These are phyloP conservation scores for Ciconia maguari DNA, from an alignment of 2,113 vertebrate genomes.

Conservation along the genomic window DNA sequence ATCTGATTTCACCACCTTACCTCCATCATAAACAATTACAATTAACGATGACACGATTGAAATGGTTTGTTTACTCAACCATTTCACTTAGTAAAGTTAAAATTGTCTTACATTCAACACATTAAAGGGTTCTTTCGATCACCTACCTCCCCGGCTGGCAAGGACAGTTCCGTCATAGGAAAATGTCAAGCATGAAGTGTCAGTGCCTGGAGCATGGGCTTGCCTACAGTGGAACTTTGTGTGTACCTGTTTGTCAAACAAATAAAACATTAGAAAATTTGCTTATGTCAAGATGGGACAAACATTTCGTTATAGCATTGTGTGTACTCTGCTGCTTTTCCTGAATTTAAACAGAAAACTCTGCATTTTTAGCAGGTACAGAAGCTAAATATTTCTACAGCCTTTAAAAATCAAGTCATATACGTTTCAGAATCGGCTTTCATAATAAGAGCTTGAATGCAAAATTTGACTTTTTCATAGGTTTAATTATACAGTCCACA, in stretches of 20 bases:
- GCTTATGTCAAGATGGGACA: not conserved
- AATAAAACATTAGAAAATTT: conserved; percentile 5
- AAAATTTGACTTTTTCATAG: not conserved
- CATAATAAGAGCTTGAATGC: not conserved
- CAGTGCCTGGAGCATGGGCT: conserved; percentile 86
- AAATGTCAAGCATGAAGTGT: conserved; percentile 89
- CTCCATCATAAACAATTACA: not conserved
- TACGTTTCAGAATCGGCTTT: not conserved
- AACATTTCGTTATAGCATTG: not conserved
- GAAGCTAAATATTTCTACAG: not conserved
- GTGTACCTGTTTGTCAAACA: conserved; percentile 83
- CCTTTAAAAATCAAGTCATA: not conserved
- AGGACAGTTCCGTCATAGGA: conserved; percentile 90
- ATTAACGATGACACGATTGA: not conserved
- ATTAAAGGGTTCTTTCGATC: not conserved
- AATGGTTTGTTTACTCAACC: not conserved
- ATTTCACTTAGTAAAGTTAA: not conserved
- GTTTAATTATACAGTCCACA: not conserved
- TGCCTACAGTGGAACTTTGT: conserved; percentile 96
- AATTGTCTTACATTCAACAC: not conserved
- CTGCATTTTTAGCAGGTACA: not conserved
- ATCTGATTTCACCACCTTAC: not conserved
- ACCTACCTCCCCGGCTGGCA: conserved; percentile 92
- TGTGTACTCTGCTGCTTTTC: not conserved
- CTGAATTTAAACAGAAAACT: not conserved